phyloP scores from a whole-genome alignment of 2,888 invertebrate genomes.

The Meta bourneti region DNA sequence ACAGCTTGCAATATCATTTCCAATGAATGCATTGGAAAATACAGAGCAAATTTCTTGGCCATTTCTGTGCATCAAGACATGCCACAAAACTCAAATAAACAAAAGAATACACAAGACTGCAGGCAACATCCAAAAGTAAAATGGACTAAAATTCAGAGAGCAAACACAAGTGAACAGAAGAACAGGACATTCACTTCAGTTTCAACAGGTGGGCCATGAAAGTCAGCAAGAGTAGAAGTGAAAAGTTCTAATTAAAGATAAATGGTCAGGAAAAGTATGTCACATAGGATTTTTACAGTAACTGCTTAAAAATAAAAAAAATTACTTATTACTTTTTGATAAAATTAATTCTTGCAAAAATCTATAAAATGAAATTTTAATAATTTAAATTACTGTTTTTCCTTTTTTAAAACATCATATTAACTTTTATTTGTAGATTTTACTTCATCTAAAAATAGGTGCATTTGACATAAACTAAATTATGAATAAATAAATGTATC shows the following conservation, averaged over 20 bases:
- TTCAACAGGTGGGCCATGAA: constrained; percentile 50
- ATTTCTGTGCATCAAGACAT: not conserved
- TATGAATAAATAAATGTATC: no score
- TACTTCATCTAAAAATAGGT: no score
- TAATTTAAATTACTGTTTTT: not conserved
- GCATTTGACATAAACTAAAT: no score
- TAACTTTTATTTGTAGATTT: no score
- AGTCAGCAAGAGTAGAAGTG: constrained; percentile 54
- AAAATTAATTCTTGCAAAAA: not conserved
- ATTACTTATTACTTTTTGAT: not conserved
- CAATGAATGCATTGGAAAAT: not conserved
- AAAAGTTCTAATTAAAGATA: constrained; percentile 47
- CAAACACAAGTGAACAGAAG: constrained; percentile 43
- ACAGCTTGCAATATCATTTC: not conserved
- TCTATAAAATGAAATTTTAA: not conserved
- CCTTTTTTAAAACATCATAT: no score
- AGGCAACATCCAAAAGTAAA: constrained; percentile 64
- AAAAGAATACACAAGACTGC: constrained; percentile 53
- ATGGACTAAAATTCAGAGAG: constrained; percentile 15
- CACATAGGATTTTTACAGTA: constrained; percentile 16
- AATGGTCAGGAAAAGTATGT: constrained; percentile 41
- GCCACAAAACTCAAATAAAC: constrained; percentile 37
- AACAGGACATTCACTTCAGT: constrained; percentile 36
- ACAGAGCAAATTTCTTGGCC: not conserved
- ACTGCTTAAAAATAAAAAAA: not conserved